Evolutionary conservation across 2,888 invertebrate genomes (phyloP).

Genomic region (Chrysina gloriosa): DNA sequence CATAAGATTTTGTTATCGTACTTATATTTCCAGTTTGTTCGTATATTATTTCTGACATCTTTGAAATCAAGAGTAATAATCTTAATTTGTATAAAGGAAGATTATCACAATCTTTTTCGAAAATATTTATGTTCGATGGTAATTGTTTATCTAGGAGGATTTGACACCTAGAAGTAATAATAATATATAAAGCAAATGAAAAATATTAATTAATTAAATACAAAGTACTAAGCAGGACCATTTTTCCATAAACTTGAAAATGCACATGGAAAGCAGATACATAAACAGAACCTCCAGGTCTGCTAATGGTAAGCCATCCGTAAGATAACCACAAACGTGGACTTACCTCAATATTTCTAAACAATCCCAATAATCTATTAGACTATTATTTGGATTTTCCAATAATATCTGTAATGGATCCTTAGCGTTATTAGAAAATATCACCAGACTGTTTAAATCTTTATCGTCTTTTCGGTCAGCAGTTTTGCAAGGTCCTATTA

Average conservation of each 20-base stretch:
- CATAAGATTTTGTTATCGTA: conserved; percentile 56
- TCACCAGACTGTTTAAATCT: conserved; percentile 52
- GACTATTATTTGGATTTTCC: conserved; percentile 53
- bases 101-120: conserved; percentile 55
- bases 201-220: too few species aligned
- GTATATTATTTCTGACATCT: conserved; percentile 58
- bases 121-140: conserved; percentile 56
- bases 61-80: conserved; percentile 56
- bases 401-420: conserved; percentile 57
- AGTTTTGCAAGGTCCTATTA: conserved; percentile 55
- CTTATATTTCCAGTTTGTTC: conserved; percentile 52
- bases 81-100: conserved; percentile 56
- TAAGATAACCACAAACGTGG: neutral
- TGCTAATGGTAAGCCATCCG: too few species aligned
- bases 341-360: conserved; percentile 59
- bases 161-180: conserved; percentile 22
- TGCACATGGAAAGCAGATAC: too few species aligned
- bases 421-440: conserved; percentile 54
- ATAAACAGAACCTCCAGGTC: too few species aligned
- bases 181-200: conserved; percentile 14
- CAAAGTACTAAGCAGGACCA: too few species aligned
- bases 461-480: conserved; percentile 51
- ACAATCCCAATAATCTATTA: conserved; percentile 60
- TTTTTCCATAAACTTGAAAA: too few species aligned
- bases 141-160: conserved; percentile 55